Evolutionary conservation across 2,113 vertebrate species (phyloP).

Genomic region (Miniopterus natalensis): DNA sequence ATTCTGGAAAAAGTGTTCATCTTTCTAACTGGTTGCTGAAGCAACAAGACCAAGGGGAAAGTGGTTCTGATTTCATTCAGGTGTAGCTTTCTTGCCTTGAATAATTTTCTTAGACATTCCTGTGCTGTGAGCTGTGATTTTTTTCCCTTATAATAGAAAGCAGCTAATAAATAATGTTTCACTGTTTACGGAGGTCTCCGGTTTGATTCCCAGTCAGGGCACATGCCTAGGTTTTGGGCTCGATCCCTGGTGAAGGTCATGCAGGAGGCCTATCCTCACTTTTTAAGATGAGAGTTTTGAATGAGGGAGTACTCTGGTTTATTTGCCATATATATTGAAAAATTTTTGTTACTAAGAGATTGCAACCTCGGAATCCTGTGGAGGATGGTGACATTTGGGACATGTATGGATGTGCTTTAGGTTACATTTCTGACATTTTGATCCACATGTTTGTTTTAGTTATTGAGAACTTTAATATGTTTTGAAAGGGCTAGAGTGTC

Average conservation of each 20-base stretch:
- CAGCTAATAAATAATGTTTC: conserved; percentile 60
- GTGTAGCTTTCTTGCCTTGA: conserved; percentile 5
- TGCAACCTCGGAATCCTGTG: conserved; percentile 21
- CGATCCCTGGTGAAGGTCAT: too few species aligned
- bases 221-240: too few species aligned
- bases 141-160: conserved; percentile 41
- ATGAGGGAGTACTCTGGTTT: not conserved
- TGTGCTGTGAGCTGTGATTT: not conserved
- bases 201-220: too few species aligned
- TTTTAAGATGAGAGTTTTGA: conserved; percentile 44
- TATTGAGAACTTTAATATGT: conserved; percentile 56
- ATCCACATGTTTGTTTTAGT: conserved; percentile 23
- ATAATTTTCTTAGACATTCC: conserved; percentile 56
- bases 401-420: not conserved
- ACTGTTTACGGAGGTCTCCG: not conserved
- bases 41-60: not conserved
- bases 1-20: not conserved
- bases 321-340: conserved; percentile 20
- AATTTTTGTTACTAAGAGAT: not conserved
- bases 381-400: conserved; percentile 49
- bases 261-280: not conserved
- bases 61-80: conserved; percentile 19
- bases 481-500: conserved; percentile 17
- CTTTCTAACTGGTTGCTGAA: conserved; percentile 12
- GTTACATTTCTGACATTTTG: conserved; percentile 67